Evolutionary conservation across 1,140 invertebrate species (phyloP), one percentile per base, ranked within the genome.

Genomic region (Drosophila jambulina): DNA sequence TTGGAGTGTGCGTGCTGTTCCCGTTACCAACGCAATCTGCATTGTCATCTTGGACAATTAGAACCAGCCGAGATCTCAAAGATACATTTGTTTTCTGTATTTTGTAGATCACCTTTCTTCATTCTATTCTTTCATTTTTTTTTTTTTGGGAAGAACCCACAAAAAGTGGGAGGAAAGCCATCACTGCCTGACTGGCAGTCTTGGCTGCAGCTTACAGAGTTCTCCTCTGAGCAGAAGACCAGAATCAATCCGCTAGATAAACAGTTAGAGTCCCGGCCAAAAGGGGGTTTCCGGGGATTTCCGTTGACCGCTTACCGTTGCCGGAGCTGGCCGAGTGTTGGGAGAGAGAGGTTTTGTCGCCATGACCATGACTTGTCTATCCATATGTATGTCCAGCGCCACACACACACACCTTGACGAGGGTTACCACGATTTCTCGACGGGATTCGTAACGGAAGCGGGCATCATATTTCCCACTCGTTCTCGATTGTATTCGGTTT

Each of bases 1-100:
- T 48, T 59, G 48, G 13, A 71, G 48, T 75, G 77, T 78, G 83
- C 84, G 80, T 83, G 61, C 63, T 48, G 38, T 80, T 84, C 80
- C 84, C 84, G 84, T 88, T 88, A 88, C 63, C 69, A 59, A 54
- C 17, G 25, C 67, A 68, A 60, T 88, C 76, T 90, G 85, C 77
- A 90, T 88, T 90, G 80, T 88, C 84, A 90, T 90, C 76, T 79
- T 54, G 53, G 53, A 88, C 83, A 86, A 86, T 88, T 86, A 88
- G 76, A 77, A 67, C 46, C 49, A 61, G 21, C 48, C 25, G 40
- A 62, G 38, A 54, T 63, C 54, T 45, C 27, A 64, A 61, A 78
- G 49, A 78, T 78, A 68, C 70, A 58, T 64, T 75, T 57, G 7
- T 43, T 64, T 56, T 32, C 32, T 56, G 43, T 67, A 59, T 57